Percentiles rank a stretch among this genome's conserved stretches.
Evolutionary conservation across 1,140 invertebrate genomes (phyloP).

Genomic region (Caenorhabditis tropicalis): DNA sequence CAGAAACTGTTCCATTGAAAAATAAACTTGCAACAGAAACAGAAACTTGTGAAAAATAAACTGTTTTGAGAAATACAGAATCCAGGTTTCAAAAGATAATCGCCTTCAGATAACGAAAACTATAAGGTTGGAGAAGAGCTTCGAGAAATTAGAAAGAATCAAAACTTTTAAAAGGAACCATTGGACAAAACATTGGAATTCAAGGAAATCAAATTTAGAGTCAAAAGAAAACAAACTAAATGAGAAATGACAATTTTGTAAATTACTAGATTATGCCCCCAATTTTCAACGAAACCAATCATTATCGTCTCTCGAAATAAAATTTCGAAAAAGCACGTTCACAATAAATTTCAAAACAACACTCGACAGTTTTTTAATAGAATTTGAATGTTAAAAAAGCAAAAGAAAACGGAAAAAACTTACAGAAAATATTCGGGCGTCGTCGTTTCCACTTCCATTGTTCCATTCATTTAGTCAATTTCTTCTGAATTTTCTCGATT

Average conservation of each 20-base stretch:
- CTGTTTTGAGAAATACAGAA: too few species aligned
- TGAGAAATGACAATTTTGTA: background rate
- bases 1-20: too few species aligned
- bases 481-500: background rate
- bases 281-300: background rate
- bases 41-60: too few species aligned
- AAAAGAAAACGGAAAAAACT: background rate
- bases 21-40: too few species aligned
- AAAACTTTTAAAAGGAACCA: too few species aligned
- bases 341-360: background rate
- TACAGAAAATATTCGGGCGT: background rate
- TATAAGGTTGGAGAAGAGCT: too few species aligned
- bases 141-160: too few species aligned
- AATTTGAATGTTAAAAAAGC: background rate
- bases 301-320: background rate
- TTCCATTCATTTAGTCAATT: background rate
- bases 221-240: background rate
- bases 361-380: too few species aligned
- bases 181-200: too few species aligned
- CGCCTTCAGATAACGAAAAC: too few species aligned
- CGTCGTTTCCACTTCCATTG: conserved; percentile 2
- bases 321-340: background rate
- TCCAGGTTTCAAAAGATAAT: too few species aligned
- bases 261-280: background rate
- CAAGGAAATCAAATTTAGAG: background rate